Base-by-base conservation (phyloP, 2,113 vertebrate genomes). In the Panurus biarmicus region DNA sequence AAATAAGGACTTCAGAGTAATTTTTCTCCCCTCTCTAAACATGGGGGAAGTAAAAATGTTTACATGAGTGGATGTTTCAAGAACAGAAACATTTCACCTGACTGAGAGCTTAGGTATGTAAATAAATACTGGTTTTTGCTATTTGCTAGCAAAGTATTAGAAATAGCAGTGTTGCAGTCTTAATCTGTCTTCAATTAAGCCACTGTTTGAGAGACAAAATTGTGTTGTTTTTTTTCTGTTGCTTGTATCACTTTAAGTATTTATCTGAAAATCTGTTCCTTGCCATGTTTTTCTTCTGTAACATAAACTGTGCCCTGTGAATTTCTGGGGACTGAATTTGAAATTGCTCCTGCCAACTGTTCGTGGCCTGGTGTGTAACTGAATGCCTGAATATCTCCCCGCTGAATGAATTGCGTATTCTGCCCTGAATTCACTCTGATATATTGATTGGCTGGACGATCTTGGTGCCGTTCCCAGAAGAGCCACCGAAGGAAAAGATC, bases 251-350 rank as follows among this genome's bases (percentile, higher is more conserved):
- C 98, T 98, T 97, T 98, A 98, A 99, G 98, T 98, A 98, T 99
- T 98, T 99, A 99, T 99, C 99, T 99, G 98, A 99, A 99, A 99
- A 99, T 99, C 98, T 99, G 99, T 99, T 98, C 98, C 98, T 98
- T 99, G 99, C 99, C 99, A 99, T 99, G 99, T 99, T 99, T 99
- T 99, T 99, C 98, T 99, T 98, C 99, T 99, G 99, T 99, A 99
- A 99, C 98, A 98, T 99, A 99, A 99, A 99, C 99, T 99, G 99
- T 99, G 99, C 98, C 99, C 99, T 98, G 98, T 98, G 98, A 98
- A 98, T 98, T 98, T 99, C 99, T 98, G 99, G 98, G 99, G 98
- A 98, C 98, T 99, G 99, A 99, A 99, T 99, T 99, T 99, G 98
- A 99, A 99, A 99, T 99, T 99, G 98, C 99, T 99, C 98, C 98